These are phyloP conservation scores for Pempheris klunzingeri DNA, from an alignment of 2,797 vertebrate species.

Conservation along the genomic window DNA sequence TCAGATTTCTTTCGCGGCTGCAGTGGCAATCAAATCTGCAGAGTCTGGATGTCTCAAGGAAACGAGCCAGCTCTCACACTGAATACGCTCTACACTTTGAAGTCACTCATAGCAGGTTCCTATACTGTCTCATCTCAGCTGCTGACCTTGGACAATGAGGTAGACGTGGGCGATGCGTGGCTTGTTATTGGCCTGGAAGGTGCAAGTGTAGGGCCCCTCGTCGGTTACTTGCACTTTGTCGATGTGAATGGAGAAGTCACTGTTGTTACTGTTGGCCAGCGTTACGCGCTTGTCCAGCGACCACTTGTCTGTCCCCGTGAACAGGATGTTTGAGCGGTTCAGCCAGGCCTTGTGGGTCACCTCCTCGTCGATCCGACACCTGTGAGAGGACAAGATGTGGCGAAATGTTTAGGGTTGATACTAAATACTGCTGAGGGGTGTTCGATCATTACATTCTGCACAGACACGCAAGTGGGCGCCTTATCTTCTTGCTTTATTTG, in stretches of 20 bases:
- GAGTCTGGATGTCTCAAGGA: constrained; percentile 12
- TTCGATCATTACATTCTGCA: constrained; percentile 1
- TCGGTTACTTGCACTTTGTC: constrained; percentile 89
- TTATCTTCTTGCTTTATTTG: background rate
- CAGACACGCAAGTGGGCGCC: background rate
- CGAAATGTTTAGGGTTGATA: background rate
- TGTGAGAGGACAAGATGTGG: constrained; percentile 56
- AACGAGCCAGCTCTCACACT: constrained; percentile 14
- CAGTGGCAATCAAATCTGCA: constrained; percentile 40
- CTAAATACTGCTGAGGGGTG: background rate
- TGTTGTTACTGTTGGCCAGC: constrained; percentile 89
- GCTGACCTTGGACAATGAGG: constrained; percentile 93
- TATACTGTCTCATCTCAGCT: background rate
- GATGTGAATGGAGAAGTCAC: constrained; percentile 93
- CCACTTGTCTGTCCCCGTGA: constrained; percentile 93
- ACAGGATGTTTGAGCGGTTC: constrained; percentile 94
- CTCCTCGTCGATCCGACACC: constrained; percentile 92
- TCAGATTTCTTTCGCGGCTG: constrained; percentile 15
- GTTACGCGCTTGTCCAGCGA: constrained; percentile 91
- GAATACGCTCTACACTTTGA: constrained; percentile 8
- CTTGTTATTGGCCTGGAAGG: constrained; percentile 92
- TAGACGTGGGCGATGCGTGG: constrained; percentile 91
- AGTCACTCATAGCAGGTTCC: constrained; percentile 10
- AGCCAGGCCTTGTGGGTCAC: constrained; percentile 95
- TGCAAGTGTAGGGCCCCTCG: constrained; percentile 93